Conservation (phyloP, 2,888 invertebrate species). For the Polydrusus tereticollis region DNA sequence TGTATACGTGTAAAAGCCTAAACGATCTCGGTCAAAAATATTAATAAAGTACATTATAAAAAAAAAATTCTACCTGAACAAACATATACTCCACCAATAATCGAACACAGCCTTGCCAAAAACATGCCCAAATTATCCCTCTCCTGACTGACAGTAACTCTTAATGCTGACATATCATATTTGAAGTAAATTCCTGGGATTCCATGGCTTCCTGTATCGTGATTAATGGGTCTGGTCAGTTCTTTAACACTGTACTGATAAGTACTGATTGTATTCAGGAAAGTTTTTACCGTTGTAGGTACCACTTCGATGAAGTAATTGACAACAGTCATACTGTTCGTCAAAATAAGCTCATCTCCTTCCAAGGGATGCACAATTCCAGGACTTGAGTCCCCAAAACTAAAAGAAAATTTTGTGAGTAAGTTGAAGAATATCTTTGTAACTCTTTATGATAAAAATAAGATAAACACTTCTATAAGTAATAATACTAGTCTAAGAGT, state of each 20-base stretch:
- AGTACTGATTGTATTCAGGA: constrained; percentile 80
- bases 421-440: too few species aligned
- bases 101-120: constrained; percentile 88
- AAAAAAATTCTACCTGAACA: constrained; percentile 80
- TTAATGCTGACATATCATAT: constrained; percentile 93
- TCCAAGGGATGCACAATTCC: constrained; percentile 95
- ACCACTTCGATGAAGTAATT: constrained; percentile 98
- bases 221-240: constrained; percentile 82
- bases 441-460: too few species aligned
- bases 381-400: constrained; percentile 91
- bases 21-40: too few species aligned
- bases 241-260: constrained; percentile 97
- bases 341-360: constrained; percentile 63
- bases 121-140: constrained; percentile 85
- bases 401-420: constrained; percentile 65
- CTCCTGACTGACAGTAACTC: constrained; percentile 85
- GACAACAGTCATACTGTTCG: constrained; percentile 75
- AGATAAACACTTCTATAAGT: too few species aligned
- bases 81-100: constrained; percentile 93
- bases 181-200: constrained; percentile 95
- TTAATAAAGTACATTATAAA: too few species aligned
- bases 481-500: too few species aligned
- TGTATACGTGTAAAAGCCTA: too few species aligned
- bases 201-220: constrained; percentile 87
- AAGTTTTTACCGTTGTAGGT: constrained; percentile 91